A percentile compares a stretch with the other conserved stretches of the same genome.
Evolutionary conservation across 2,113 vertebrate genomes (phyloP).

Genomic region (Penelope pileata): DNA sequence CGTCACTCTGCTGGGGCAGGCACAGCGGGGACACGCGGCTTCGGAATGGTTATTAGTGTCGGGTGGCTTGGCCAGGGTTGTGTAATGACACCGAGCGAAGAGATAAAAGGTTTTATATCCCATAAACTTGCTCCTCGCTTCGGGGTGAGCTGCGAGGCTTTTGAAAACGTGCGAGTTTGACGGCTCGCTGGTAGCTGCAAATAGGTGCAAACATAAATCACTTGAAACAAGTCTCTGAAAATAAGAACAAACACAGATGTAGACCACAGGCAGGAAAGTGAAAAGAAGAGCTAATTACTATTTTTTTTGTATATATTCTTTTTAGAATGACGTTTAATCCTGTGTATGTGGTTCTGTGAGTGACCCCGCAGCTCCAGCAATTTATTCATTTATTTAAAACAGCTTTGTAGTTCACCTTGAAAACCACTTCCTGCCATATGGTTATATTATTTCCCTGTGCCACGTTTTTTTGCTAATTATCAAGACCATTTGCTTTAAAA

Average conservation of each 20-base stretch:
- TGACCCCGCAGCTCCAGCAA: conserved; percentile 30
- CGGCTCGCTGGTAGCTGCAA: not conserved
- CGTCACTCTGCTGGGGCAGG: not conserved
- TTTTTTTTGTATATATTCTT: not conserved
- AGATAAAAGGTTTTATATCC: conserved; percentile 32
- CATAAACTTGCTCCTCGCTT: not conserved
- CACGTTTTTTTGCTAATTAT: conserved; percentile 63
- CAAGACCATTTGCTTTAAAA: conserved; percentile 70
- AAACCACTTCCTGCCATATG: conserved; percentile 56
- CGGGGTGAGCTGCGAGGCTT: not conserved
- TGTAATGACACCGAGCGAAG: conserved; percentile 3
- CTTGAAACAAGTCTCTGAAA: conserved; percentile 15
- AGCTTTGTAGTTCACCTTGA: conserved; percentile 68
- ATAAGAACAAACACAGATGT: not conserved
- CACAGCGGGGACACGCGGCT: not conserved
- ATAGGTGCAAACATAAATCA: not conserved
- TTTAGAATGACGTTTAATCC: not conserved
- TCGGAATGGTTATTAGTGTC: not conserved
- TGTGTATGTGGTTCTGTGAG: not conserved
- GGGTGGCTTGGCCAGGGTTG: not conserved
- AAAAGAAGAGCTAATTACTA: not conserved
- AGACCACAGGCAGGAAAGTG: not conserved
- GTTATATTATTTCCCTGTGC: conserved; percentile 18
- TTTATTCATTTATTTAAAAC: conserved; percentile 57
- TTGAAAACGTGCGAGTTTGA: not conserved